Conservation (phyloP, 2,888 invertebrate genomes). For the Acronicta aceris region DNA sequence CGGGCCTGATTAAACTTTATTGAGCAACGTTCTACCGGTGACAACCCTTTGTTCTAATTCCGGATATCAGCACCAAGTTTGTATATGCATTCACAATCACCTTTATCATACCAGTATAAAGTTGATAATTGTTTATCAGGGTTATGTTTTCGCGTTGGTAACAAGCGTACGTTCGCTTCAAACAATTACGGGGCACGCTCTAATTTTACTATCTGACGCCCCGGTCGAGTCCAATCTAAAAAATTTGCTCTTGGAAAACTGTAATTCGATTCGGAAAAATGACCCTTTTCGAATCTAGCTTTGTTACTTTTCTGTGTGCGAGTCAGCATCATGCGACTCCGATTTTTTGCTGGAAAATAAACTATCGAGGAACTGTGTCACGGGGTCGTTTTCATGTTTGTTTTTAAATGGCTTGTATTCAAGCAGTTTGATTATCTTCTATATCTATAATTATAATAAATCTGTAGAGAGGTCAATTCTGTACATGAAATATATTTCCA, state of each 20-base stretch:
- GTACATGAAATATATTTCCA: no score
- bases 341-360: conserved; percentile 27
- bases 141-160: conserved; percentile 27
- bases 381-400: conserved; percentile 8
- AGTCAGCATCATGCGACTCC: conserved; percentile 43
- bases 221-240: conserved; percentile 67
- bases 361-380: conserved; percentile 12
- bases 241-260: conserved; percentile 64
- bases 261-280: conserved; percentile 72
- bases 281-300: conserved; percentile 59
- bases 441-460: no score
- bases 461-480: no score
- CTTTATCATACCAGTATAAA: conserved; percentile 41
- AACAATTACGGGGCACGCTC: conserved; percentile 75
- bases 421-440: no score
- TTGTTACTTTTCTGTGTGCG: conserved; percentile 59
- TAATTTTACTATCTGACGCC: conserved; percentile 77
- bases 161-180: conserved; percentile 66
- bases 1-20: conserved; percentile 79
- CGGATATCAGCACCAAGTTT: conserved; percentile 63
- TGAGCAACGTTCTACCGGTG: conserved; percentile 74
- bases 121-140: conserved; percentile 28
- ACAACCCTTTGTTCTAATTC: conserved; percentile 83
- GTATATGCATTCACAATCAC: conserved; percentile 19
- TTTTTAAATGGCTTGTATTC: background rate